Evolutionary conservation across 2,888 invertebrate species (phyloP).

Genomic region (Elysia crispata): DNA sequence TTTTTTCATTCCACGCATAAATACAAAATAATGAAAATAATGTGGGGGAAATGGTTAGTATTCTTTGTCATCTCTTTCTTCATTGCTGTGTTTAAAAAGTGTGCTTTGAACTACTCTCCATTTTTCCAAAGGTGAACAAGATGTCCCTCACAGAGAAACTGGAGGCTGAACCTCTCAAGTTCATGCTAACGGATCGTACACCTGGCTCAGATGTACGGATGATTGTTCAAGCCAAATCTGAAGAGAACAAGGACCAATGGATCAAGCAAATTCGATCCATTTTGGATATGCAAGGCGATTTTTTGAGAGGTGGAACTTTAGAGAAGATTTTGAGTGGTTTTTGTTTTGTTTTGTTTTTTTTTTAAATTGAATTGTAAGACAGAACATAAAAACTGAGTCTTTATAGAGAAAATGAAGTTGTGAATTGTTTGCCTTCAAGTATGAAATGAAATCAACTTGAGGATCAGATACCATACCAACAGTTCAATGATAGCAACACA

Average conservation of each 20-base stretch:
- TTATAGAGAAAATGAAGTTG: no score
- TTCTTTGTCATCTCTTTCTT: no score
- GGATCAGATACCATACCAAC: no score
- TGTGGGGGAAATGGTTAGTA: no score
- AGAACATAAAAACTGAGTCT: neutral
- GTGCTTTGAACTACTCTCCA: no score
- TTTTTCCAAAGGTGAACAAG: slow-evolving; percentile 89
- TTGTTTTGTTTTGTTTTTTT: neutral
- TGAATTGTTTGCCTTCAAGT: no score
- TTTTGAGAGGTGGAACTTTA: slow-evolving; percentile 83
- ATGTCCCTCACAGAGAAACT: slow-evolving; percentile 87
- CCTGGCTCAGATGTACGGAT: slow-evolving; percentile 84
- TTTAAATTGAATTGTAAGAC: neutral
- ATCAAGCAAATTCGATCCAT: slow-evolving; percentile 89
- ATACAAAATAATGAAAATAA: no score
- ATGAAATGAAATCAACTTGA: no score
- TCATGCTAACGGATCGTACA: slow-evolving; percentile 85
- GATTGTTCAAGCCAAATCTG: slow-evolving; percentile 86
- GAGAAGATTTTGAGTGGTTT: no score
- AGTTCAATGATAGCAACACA: no score
- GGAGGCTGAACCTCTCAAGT: slow-evolving; percentile 82
- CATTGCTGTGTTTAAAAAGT: no score
- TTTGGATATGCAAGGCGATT: slow-evolving; percentile 94
- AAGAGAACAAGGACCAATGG: slow-evolving; percentile 90
- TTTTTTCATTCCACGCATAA: no score